phyloP scores from a whole-genome alignment of 2,797 vertebrate genomes.

The Rhinogobio ventralis region DNA sequence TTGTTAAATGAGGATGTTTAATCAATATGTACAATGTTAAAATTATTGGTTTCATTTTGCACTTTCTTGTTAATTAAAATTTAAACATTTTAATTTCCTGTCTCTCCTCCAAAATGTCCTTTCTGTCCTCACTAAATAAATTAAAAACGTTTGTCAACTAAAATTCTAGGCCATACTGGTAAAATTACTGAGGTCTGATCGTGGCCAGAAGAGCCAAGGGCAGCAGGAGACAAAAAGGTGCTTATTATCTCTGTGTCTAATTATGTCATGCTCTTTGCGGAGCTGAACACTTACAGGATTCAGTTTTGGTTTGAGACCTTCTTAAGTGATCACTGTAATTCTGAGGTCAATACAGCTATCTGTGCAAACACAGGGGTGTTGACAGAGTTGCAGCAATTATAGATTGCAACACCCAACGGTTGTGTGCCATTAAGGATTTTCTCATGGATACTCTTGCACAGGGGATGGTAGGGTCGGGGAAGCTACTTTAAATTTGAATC shows the following conservation, averaged over 20 bases:
- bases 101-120: not conserved
- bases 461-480: not conserved
- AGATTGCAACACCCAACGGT: not conserved
- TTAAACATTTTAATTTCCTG: not conserved
- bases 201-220: not conserved
- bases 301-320: not conserved
- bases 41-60: not conserved
- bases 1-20: not conserved
- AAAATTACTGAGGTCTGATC: not conserved
- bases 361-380: constrained; percentile 41
- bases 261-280: constrained; percentile 43
- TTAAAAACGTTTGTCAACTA: not conserved
- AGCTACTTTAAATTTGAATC: not conserved
- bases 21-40: not conserved
- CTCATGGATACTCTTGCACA: not conserved
- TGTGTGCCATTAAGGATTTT: not conserved
- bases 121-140: not conserved
- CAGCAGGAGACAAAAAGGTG: constrained; percentile 28
- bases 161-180: constrained; percentile 8
- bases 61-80: not conserved
- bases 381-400: constrained; percentile 41
- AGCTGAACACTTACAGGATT: not conserved
- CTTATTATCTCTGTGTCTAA: constrained; percentile 46
- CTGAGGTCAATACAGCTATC: constrained; percentile 41
- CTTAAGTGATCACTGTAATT: constrained; percentile 56